Conservation (phyloP, 2,797 vertebrate species). For the Carcharodon carcharias region DNA sequence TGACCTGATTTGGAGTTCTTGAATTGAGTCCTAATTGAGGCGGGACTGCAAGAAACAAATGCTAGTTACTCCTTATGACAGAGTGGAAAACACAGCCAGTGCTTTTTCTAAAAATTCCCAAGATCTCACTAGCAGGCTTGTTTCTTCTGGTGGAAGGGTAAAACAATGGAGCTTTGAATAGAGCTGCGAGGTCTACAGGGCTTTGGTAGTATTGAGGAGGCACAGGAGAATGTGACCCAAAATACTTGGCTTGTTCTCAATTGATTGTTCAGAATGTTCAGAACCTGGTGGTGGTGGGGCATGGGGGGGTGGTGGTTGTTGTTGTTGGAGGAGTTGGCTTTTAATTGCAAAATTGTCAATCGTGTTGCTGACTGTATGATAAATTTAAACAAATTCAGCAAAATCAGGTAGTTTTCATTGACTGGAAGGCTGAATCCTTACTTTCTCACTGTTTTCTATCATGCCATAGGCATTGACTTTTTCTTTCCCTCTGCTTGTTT, state of each 20-base stretch:
- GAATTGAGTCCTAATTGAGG: neutral
- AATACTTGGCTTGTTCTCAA: no score
- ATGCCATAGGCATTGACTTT: neutral
- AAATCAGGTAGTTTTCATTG: neutral
- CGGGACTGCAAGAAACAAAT: neutral
- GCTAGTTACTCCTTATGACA: neutral
- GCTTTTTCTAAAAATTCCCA: neutral
- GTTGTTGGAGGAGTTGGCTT: no score
- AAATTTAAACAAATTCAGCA: neutral
- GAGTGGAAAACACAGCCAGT: neutral
- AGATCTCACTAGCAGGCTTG: neutral
- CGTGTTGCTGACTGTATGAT: neutral
- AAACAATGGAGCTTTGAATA: neutral
- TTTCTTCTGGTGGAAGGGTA: neutral
- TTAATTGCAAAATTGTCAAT: neutral
- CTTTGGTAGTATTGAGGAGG: neutral
- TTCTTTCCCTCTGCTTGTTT: neutral
- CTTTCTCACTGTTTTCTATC: neutral
- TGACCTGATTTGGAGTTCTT: neutral
- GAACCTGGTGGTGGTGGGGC: no score
- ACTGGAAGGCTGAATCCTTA: neutral
- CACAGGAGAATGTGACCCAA: no score
- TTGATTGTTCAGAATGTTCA: no score
- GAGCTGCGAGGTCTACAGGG: neutral
- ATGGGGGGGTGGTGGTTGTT: no score